Conservation (phyloP, 2,797 vertebrate genomes). For the Pangasius macronema region DNA sequence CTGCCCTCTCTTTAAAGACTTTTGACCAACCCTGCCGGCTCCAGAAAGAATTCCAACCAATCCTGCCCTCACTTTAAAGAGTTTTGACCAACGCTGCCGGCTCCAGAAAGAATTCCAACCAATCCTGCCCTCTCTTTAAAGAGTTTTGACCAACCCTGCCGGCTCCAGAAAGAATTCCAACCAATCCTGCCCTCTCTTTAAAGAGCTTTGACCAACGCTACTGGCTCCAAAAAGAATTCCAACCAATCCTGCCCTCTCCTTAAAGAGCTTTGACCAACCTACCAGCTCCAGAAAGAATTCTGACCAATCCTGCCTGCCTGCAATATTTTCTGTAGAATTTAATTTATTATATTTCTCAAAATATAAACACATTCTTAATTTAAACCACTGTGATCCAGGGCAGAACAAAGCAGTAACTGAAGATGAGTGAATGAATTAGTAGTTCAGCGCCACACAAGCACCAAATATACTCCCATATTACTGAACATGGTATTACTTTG, state of each 20-base stretch:
- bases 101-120: too few species aligned
- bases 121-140: neutral
- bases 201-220: neutral
- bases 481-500: neutral
- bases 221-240: too few species aligned
- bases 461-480: neutral
- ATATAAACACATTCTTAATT: neutral
- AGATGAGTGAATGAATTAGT: neutral
- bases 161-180: too few species aligned
- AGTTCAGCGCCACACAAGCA: neutral
- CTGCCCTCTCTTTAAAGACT: too few species aligned
- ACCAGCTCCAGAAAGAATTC: too few species aligned
- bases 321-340: neutral
- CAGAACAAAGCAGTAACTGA: neutral
- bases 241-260: neutral
- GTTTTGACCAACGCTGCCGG: too few species aligned
- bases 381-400: neutral
- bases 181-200: neutral
- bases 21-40: neutral
- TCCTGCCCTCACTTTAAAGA: neutral
- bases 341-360: neutral
- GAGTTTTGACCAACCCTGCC: neutral
- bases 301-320: too few species aligned
- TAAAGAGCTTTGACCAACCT: too few species aligned
- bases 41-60: neutral